A percentile compares a stretch with the other conserved stretches of the same genome.
Evolutionary conservation across 1,140 invertebrate species (phyloP).

Genomic region (Drosophila simulans): DNA sequence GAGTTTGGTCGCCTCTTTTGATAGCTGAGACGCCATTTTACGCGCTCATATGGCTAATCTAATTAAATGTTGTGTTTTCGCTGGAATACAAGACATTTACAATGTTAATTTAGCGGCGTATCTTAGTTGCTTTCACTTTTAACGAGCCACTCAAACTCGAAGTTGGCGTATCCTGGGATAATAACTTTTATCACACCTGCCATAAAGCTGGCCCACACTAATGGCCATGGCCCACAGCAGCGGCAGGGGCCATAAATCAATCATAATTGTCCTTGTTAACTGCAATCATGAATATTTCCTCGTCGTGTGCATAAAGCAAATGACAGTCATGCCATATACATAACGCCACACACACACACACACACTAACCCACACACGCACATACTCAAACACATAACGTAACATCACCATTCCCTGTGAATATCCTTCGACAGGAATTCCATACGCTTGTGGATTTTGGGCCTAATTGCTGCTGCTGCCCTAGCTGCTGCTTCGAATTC

Average conservation of each 20-base stretch:
- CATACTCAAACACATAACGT: background rate
- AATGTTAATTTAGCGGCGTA: conserved; percentile 46
- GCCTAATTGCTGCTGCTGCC: conserved; percentile 58
- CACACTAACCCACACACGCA: no score
- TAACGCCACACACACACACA: conserved; percentile 30
- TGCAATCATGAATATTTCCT: conserved; percentile 80
- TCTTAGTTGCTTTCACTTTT: conserved; percentile 59
- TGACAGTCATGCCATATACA: conserved; percentile 73
- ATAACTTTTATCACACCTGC: conserved; percentile 67
- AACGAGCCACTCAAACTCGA: conserved; percentile 68
- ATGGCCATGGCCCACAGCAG: conserved; percentile 32
- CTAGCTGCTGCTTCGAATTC: background rate
- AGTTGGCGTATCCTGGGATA: conserved; percentile 35
- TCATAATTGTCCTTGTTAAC: conserved; percentile 82
- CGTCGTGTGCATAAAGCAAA: conserved; percentile 74
- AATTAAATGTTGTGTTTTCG: conserved; percentile 76
- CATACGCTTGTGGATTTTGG: conserved; percentile 28
- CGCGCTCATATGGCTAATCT: conserved; percentile 61
- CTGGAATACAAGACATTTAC: conserved; percentile 48
- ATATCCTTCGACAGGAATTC: conserved; percentile 41
- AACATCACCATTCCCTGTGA: conserved; percentile 24
- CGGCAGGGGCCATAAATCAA: conserved; percentile 66
- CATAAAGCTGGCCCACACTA: conserved; percentile 51
- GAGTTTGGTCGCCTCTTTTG: conserved; percentile 45
- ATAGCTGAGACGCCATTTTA: conserved; percentile 27